These are phyloP conservation scores for Prochilodus magdalenae DNA, from an alignment of 2,113 vertebrate genomes.

Conservation along the genomic window DNA sequence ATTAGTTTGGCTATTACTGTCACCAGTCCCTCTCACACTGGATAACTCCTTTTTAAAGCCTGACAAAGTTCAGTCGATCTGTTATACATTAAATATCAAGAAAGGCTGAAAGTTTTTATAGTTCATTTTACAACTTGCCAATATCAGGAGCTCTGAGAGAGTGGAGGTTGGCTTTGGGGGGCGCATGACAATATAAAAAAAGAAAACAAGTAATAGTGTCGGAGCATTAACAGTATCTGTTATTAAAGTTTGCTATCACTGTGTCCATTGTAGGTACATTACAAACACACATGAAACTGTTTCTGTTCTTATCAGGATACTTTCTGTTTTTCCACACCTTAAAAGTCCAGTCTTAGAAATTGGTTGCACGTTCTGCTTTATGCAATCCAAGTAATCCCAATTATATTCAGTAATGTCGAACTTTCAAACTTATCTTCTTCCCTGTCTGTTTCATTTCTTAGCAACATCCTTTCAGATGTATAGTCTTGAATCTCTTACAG, in stretches of 20 bases:
- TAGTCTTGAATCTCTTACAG: no score
- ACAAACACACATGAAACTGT: background rate
- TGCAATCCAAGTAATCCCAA: no score
- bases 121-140: background rate
- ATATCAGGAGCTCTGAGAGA: background rate
- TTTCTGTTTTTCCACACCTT: no score
- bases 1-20: constrained; percentile 35
- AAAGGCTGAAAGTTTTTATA: background rate
- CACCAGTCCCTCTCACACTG: background rate
- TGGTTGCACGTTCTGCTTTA: no score
- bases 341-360: no score
- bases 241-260: background rate
- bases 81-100: no score
- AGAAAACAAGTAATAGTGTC: background rate
- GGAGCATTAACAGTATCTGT: background rate
- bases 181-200: background rate
- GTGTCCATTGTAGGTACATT: background rate
- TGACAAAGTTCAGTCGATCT: background rate
- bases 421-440: no score
- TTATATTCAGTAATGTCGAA: no score
- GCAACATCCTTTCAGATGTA: no score
- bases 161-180: no score
- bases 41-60: constrained; percentile 8
- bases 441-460: no score
- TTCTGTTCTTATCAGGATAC: no score